Evolutionary conservation across 2,888 invertebrate genomes (phyloP), one percentile per base, ranked within the genome.

Genomic region (Andrena bicolor): DNA sequence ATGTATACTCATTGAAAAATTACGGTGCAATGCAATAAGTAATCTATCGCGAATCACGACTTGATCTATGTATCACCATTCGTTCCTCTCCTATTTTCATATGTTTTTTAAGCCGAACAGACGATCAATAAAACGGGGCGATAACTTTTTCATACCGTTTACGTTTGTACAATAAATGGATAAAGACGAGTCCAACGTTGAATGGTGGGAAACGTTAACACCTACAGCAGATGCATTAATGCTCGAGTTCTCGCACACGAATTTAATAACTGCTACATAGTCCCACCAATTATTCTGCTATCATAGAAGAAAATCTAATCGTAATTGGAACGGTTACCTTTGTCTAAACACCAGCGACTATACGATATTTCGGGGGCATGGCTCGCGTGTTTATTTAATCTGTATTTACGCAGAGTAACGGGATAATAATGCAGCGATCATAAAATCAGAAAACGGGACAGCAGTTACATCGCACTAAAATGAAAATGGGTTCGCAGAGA

Each of bases 211-310:
- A 63, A 23, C 10, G 20, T 10, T 20, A 41, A 41, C n/a, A 16
- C 2, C 60, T 30, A 32, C 16, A n/a, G n/a, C 30, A 20, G 4
- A 2, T 20, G 10, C 3, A n/a, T 41, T 49, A 26, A 23, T 26
- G 51, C 53, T 5, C 30, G 63, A 41, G 41, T 30, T 30, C 48
- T 41, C 32, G 28, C 28, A 20, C 53, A 16, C 23, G 32, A 53
- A 63, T 63, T 82, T 70, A 65, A 70, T 48, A 76, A 53, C 71
- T 72, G 64, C 16, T 35, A 35, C 26, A 28, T 76, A 76, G 60
- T 73, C 76, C 51, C 80, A 76, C 75, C 69, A 74, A 81, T 68
- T 82, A 81, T 68, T 82, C 61, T 78, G 56, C 35, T 76, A 63
- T 65, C 69, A 58, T 73, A 61, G 61, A 64, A 71, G 20, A 56